Evolutionary conservation across 2,113 vertebrate species (phyloP).

Genomic region (Passerina amoena): DNA sequence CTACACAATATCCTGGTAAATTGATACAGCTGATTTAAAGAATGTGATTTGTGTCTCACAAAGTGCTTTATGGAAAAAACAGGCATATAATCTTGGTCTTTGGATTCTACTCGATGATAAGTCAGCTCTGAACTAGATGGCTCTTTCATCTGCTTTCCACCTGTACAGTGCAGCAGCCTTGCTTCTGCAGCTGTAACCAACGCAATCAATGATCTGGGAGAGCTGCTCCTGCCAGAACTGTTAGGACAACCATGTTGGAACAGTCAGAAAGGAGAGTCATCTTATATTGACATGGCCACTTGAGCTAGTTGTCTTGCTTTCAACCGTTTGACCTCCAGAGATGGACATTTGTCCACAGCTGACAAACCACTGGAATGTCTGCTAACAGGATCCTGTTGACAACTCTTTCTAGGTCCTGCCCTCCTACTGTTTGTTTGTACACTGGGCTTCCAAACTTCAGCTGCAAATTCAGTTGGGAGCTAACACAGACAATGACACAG

Average conservation of each 20-base stretch:
- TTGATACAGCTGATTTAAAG: neutral
- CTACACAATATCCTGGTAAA: neutral
- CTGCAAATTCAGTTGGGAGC: neutral
- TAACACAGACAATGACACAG: neutral
- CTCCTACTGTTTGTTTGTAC: neutral
- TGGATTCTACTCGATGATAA: neutral
- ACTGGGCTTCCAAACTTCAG: neutral
- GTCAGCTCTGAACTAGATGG: neutral
- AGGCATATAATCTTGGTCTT: neutral
- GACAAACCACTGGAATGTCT: neutral
- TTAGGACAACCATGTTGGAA: neutral
- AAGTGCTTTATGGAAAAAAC: neutral
- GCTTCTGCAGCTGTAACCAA: neutral
- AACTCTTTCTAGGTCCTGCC: neutral
- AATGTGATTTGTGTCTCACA: neutral
- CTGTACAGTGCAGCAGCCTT: neutral
- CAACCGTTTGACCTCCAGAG: neutral
- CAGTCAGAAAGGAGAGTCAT: neutral
- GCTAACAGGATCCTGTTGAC: neutral
- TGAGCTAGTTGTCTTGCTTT: neutral
- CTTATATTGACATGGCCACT: neutral
- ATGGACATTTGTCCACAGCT: neutral
- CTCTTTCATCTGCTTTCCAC: neutral
- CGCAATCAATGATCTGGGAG: rapidly evolving
- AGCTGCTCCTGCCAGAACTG: neutral